Evolutionary conservation across 2,888 invertebrate species (phyloP).

Genomic region (Mallateleia sp.): DNA sequence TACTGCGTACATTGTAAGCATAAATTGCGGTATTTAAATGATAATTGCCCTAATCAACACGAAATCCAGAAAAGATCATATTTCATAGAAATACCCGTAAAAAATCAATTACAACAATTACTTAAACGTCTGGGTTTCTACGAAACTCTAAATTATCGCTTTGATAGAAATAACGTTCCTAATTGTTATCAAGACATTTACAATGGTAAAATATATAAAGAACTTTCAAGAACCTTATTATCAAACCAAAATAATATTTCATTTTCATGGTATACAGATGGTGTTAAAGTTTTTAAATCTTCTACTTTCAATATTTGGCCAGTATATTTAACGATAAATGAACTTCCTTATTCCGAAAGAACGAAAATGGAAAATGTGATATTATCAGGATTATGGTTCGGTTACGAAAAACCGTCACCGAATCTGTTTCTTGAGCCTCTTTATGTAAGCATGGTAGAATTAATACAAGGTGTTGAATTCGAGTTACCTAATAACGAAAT

Average conservation of each 20-base stretch:
- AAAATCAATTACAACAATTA: slow-evolving; percentile 8
- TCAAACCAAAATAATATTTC: slow-evolving; percentile 11
- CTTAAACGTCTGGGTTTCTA: not conserved
- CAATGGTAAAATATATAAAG: slow-evolving; percentile 1
- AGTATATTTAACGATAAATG: slow-evolving; percentile 75
- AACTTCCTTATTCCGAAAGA: slow-evolving; percentile 69
- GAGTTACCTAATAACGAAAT: not conserved
- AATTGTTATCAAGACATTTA: not conserved
- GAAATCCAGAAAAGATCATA: not conserved
- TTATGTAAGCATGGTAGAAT: slow-evolving; percentile 30
- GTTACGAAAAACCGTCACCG: not conserved
- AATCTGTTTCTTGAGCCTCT: slow-evolving; percentile 22
- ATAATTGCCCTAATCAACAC: not conserved
- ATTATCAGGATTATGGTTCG: not conserved
- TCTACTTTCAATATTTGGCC: slow-evolving; percentile 71
- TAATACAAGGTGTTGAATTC: slow-evolving; percentile 33
- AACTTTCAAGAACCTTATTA: not conserved
- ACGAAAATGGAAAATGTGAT: slow-evolving; percentile 14
- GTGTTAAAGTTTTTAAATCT: slow-evolving; percentile 56
- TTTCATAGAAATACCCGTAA: slow-evolving; percentile 22
- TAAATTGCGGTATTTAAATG: not conserved
- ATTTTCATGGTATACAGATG: not conserved
- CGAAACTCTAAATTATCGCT: slow-evolving; percentile 9
- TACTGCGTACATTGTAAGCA: slow-evolving; percentile 1
- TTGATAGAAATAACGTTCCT: not conserved